Evolutionary conservation across 2,888 invertebrate genomes (phyloP).

Genomic region (Operophtera brumata): DNA sequence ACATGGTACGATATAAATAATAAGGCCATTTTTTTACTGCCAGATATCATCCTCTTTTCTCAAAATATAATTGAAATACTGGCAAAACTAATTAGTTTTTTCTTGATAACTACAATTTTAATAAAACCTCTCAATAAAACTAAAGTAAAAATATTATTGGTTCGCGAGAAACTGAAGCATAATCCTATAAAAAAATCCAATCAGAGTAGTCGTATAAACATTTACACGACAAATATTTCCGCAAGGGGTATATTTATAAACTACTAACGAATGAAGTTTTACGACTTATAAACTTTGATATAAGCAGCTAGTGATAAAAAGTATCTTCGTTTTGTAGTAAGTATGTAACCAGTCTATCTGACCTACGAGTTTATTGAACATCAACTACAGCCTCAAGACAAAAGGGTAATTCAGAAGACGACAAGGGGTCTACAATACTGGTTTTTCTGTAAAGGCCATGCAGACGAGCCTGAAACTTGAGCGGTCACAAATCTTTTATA

Average conservation of each 20-base stretch:
- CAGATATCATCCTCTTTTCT: no score
- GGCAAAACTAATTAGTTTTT: no score
- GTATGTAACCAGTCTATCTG: conserved; percentile 5
- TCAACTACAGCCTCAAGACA: background rate
- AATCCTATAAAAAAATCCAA: background rate
- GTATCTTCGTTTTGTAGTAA: conserved; percentile 8
- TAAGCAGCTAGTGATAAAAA: conserved; percentile 5
- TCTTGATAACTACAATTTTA: no score
- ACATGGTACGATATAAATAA: no score
- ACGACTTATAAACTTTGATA: conserved; percentile 50
- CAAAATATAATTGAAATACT: no score
- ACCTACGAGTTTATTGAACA: background rate
- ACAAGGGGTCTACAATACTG: conserved; percentile 1
- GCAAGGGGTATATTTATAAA: conserved; percentile 35
- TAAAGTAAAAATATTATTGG: no score
- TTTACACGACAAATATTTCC: background rate
- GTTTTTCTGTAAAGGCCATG: background rate
- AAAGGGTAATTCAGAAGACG: background rate
- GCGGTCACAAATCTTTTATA: conserved; percentile 50
- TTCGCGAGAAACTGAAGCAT: background rate
- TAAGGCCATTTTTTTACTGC: no score
- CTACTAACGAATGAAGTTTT: conserved; percentile 51
- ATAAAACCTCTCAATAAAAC: no score
- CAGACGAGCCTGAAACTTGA: conserved; percentile 45
- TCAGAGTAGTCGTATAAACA: background rate